Conservation (phyloP, 2,888 invertebrate genomes). For the Tryphoninae sp. region DNA sequence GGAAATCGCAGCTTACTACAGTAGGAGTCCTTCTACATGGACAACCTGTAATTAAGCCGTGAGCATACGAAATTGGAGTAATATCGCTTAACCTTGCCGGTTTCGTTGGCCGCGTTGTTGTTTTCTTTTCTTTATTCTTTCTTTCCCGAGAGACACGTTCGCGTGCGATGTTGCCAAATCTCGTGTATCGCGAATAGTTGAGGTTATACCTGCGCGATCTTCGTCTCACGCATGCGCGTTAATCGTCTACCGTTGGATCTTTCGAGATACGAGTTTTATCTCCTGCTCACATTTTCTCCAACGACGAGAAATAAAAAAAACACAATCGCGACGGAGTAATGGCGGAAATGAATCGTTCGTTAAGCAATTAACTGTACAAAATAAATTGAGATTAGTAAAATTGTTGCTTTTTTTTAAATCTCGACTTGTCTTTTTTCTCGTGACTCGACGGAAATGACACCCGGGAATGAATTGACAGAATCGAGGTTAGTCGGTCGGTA, state of each 20-base stretch:
- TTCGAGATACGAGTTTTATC: slow-evolving; percentile 1
- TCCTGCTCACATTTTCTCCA: not conserved
- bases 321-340: too few species aligned
- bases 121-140: slow-evolving; percentile 39
- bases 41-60: slow-evolving; percentile 33
- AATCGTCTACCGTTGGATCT: slow-evolving; percentile 16
- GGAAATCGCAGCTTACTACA: not conserved
- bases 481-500: slow-evolving; percentile 13
- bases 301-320: too few species aligned
- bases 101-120: slow-evolving; percentile 35
- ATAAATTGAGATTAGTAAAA: not conserved
- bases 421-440: not conserved
- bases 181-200: slow-evolving; percentile 33
- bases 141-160: slow-evolving; percentile 44
- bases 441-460: not conserved
- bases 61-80: slow-evolving; percentile 55
- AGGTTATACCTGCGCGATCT: slow-evolving; percentile 49
- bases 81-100: slow-evolving; percentile 63
- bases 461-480: not conserved
- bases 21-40: not conserved
- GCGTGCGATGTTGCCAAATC: slow-evolving; percentile 66
- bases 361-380: not conserved
- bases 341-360: not conserved
- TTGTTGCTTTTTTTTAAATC: not conserved
- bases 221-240: slow-evolving; percentile 40